These are phyloP conservation scores for Cyclopterus lumpus DNA, from an alignment of 2,797 vertebrate genomes.

Conservation along the genomic window DNA sequence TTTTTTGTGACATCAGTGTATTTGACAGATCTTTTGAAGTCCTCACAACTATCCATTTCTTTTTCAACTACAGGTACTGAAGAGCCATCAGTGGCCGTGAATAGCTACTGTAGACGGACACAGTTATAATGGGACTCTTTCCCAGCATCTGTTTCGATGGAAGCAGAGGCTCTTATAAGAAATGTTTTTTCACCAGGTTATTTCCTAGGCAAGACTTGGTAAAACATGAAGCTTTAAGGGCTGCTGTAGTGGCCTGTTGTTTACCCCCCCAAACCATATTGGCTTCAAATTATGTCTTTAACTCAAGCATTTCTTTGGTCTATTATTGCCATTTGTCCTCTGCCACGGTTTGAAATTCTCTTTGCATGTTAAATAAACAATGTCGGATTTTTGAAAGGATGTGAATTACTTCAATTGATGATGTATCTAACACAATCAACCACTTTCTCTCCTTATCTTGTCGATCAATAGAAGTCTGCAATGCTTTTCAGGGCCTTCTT, in stretches of 20 bases:
- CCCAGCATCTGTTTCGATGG: slow-evolving; percentile 17
- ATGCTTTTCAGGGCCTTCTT: slow-evolving; percentile 55
- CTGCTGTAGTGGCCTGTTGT: slow-evolving; percentile 18
- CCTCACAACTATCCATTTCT: slow-evolving; percentile 4
- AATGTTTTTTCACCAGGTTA: slow-evolving; percentile 34
- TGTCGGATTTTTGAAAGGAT: slow-evolving; percentile 46
- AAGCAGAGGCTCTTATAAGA: slow-evolving; percentile 32
- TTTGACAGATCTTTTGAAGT: slow-evolving; percentile 16
- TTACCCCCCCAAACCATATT: slow-evolving; percentile 1
- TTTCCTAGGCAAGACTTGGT: slow-evolving; percentile 19
- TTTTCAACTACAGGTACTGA: slow-evolving; percentile 14
- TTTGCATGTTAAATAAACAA: slow-evolving; percentile 53
- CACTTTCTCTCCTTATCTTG: slow-evolving; percentile 65
- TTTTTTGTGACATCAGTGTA: neutral
- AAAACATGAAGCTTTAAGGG: slow-evolving; percentile 10
- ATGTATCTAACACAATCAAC: slow-evolving; percentile 67
- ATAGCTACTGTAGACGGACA: slow-evolving; percentile 42
- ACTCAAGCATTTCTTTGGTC: slow-evolving; percentile 21
- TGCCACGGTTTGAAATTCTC: slow-evolving; percentile 45
- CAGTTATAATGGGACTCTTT: slow-evolving; percentile 26
- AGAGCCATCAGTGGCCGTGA: slow-evolving; percentile 21
- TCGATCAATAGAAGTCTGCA: slow-evolving; percentile 68
- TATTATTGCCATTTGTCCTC: slow-evolving; percentile 19
- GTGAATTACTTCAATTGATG: slow-evolving; percentile 62
- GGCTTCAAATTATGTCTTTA: slow-evolving; percentile 26